phyloP scores from a whole-genome alignment of 2,113 vertebrate species.

The Strix aluco region DNA sequence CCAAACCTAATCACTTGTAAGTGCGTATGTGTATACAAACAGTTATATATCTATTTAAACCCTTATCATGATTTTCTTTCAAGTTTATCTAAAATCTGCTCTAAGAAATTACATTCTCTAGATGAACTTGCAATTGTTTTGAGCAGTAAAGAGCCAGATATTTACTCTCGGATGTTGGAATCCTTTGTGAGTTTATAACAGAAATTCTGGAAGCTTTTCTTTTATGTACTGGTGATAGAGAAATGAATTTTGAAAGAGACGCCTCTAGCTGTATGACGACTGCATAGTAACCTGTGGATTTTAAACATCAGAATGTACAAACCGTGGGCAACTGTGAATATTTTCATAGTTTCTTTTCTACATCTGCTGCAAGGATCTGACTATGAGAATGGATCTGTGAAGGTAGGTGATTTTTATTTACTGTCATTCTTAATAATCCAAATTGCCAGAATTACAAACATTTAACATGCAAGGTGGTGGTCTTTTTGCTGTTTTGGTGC shows the following conservation, averaged over 20 bases:
- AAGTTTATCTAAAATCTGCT: conserved; percentile 5
- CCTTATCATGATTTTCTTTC: conserved; percentile 42
- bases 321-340: conserved; percentile 74
- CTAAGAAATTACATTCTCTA: conserved; percentile 46
- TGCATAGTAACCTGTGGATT: conserved; percentile 62
- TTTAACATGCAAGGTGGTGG: neutral
- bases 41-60: conserved; percentile 2
- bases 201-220: conserved; percentile 47
- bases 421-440: neutral
- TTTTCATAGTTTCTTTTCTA: conserved; percentile 75
- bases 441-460: neutral
- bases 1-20: conserved; percentile 28
- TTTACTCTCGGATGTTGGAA: conserved; percentile 36
- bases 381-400: conserved; percentile 70
- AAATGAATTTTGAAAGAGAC: conserved; percentile 73
- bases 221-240: conserved; percentile 42
- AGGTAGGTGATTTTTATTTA: conserved; percentile 71
- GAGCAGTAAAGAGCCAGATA: conserved; percentile 41
- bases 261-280: conserved; percentile 57
- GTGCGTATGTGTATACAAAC: neutral
- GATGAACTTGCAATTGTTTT: conserved; percentile 43
- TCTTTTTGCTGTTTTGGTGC: neutral
- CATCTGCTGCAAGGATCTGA: conserved; percentile 76
- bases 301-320: conserved; percentile 79
- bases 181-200: conserved; percentile 30